phyloP scores from a whole-genome alignment of 2,888 invertebrate species.

The Phortica okadai region DNA sequence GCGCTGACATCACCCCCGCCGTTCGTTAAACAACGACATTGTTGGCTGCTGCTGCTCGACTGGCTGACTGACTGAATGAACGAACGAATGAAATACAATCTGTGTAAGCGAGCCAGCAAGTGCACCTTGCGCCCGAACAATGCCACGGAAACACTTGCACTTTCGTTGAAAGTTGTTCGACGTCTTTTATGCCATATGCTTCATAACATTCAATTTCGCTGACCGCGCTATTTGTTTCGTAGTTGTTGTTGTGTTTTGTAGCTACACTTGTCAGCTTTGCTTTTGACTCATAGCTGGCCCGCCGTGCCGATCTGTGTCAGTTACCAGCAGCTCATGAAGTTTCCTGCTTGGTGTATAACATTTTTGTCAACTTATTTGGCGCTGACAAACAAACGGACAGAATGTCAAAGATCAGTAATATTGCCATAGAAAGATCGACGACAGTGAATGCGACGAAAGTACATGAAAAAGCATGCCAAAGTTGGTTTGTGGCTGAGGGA shows the following conservation, averaged over 20 bases:
- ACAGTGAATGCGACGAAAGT: too few species aligned
- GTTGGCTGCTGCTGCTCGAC: constrained; percentile 15
- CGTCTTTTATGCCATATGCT: constrained; percentile 44
- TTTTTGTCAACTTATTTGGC: not conserved
- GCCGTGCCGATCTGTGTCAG: too few species aligned
- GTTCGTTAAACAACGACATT: constrained; percentile 39
- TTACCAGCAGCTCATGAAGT: too few species aligned
- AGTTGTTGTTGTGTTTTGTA: not conserved
- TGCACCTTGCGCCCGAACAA: constrained; percentile 47
- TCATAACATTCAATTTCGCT: not conserved
- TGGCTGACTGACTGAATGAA: constrained; percentile 6
- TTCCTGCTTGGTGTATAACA: too few species aligned
- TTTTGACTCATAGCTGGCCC: not conserved
- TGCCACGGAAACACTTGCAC: constrained; percentile 69
- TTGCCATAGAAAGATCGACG: too few species aligned
- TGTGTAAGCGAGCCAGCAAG: not conserved
- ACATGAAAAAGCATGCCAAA: too few species aligned
- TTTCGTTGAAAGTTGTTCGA: constrained; percentile 66
- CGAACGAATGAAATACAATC: not conserved
- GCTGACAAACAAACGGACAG: not conserved
- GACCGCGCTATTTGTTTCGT: not conserved
- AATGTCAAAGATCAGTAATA: not conserved
- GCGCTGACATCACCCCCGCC: not conserved
- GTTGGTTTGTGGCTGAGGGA: not conserved
- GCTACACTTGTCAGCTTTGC: constrained; percentile 10